A percentile compares a stretch with the other conserved stretches of the same genome.
These are phyloP conservation scores for Octodon degus DNA, from an alignment of 2,113 vertebrate species.

Conservation along the genomic window DNA sequence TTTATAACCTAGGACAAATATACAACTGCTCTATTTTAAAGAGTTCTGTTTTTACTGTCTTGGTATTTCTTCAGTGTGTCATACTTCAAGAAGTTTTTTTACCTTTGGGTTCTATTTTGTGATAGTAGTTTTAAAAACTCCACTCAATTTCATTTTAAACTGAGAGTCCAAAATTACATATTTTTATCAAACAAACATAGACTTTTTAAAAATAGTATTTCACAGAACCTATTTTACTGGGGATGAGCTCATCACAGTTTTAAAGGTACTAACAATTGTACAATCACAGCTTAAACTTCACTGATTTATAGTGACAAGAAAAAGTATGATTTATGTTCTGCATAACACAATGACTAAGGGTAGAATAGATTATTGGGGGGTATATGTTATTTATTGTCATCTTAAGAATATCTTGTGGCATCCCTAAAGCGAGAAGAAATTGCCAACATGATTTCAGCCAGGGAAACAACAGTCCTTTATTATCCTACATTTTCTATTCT, in stretches of 20 bases:
- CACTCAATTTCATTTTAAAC: conserved; percentile 60
- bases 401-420: conserved; percentile 64
- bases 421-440: conserved; percentile 73
- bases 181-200: conserved; percentile 55
- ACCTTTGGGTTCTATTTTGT: not conserved
- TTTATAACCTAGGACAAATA: not conserved
- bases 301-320: conserved; percentile 64
- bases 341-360: conserved; percentile 54
- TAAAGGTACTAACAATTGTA: conserved; percentile 67
- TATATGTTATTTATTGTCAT: conserved; percentile 69
- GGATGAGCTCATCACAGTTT: not conserved
- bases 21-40: not conserved
- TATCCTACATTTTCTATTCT: conserved; percentile 66
- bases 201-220: conserved; percentile 22
- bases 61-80: not conserved
- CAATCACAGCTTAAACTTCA: conserved; percentile 47
- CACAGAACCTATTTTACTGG: not conserved
- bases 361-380: conserved; percentile 54
- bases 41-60: not conserved
- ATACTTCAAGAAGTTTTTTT: not conserved
- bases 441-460: conserved; percentile 41
- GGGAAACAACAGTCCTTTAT: conserved; percentile 58
- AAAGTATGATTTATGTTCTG: conserved; percentile 66
- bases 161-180: conserved; percentile 51
- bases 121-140: conserved; percentile 42